Conservation (phyloP, 2,113 vertebrate species). For the Lanius ludovicianus region DNA sequence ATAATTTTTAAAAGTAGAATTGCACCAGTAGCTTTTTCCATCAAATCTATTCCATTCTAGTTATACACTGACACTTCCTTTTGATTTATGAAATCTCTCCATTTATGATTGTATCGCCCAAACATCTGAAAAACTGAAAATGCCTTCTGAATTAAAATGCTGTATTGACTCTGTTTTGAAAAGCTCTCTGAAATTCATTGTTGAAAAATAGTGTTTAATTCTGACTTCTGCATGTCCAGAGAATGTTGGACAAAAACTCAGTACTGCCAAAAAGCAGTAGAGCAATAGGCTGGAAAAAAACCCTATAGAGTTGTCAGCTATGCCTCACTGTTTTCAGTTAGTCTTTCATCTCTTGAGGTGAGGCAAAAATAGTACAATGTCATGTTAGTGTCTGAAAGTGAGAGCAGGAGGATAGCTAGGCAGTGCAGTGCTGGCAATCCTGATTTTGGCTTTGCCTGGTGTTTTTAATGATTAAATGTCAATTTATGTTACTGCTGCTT, state of each 20-base stretch:
- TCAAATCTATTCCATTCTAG: neutral
- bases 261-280: neutral
- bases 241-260: neutral
- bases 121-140: neutral
- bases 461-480: neutral
- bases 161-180: neutral
- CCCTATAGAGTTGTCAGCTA: neutral
- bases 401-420: neutral
- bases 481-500: neutral
- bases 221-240: neutral
- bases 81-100: neutral
- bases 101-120: neutral
- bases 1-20: neutral
- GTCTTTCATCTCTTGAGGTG: neutral
- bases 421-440: neutral
- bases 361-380: neutral
- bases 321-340: neutral
- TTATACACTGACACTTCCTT: neutral
- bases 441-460: neutral
- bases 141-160: neutral
- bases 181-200: neutral
- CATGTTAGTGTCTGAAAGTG: neutral
- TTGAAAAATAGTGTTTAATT: neutral
- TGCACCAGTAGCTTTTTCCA: neutral
- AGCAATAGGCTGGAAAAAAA: neutral